phyloP scores from a whole-genome alignment of 2,113 vertebrate species.

The Chascanopsetta lugubris region DNA sequence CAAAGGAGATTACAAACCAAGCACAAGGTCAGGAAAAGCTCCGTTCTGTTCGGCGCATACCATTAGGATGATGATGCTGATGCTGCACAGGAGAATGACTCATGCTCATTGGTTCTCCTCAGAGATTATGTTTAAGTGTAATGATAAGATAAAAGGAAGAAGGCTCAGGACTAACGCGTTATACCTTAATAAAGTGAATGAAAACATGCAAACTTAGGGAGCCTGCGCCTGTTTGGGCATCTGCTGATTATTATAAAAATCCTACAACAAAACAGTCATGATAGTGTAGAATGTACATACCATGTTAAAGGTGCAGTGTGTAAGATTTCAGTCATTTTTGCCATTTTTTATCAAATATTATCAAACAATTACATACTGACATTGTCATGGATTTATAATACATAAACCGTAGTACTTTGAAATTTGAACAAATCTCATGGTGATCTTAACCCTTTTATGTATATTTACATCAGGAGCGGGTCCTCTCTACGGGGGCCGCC shows the following conservation, averaged over 20 bases:
- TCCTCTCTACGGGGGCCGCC: too few relatives aligned
- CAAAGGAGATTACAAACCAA: constrained; percentile 83
- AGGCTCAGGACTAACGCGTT: constrained; percentile 38
- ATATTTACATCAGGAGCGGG: too few relatives aligned
- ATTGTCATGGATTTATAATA: too few relatives aligned
- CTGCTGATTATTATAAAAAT: background rate
- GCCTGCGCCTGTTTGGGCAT: constrained; percentile 7
- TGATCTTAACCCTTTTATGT: too few relatives aligned
- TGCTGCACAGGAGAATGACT: constrained; percentile 65
- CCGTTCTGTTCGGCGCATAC: constrained; percentile 61
- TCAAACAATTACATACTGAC: too few relatives aligned
- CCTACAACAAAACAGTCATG: background rate
- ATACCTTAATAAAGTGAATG: constrained; percentile 44
- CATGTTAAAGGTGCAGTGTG: too few relatives aligned
- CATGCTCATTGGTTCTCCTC: constrained; percentile 57
- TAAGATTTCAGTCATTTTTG: too few relatives aligned
- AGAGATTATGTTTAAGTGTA: constrained; percentile 54
- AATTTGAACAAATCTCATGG: too few relatives aligned
- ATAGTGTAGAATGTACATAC: too few relatives aligned
- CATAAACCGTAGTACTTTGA: too few relatives aligned
- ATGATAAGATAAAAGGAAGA: constrained; percentile 45
- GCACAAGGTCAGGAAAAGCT: constrained; percentile 81
- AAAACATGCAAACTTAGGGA: constrained; percentile 35
- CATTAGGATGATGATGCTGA: constrained; percentile 72
- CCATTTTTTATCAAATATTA: too few relatives aligned